phyloP scores from a whole-genome alignment of 1,140 invertebrate species.

The Venturia canescens region DNA sequence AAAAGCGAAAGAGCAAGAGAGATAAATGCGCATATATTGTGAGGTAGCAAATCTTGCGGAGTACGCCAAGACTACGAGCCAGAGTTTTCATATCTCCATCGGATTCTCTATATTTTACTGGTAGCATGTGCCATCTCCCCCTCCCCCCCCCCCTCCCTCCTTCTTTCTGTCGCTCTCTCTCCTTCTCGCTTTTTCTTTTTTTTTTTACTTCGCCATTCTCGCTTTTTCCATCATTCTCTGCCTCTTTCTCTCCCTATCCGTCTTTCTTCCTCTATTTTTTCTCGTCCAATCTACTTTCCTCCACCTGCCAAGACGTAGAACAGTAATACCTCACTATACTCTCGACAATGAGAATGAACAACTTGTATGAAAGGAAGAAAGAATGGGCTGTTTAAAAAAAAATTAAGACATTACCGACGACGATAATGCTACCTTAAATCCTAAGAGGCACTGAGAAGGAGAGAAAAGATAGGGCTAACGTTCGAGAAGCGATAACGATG shows the following conservation, averaged over 20 bases:
- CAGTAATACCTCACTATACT: background rate
- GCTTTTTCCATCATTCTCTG: no score
- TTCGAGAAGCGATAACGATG: background rate
- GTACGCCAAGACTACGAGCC: background rate
- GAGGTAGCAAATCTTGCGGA: constrained; percentile 12
- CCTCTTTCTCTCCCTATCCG: no score
- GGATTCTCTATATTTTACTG: constrained; percentile 19
- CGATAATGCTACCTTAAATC: background rate
- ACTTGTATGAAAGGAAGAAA: background rate
- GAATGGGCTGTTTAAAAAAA: background rate
- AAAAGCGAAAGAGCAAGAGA: constrained; percentile 30
- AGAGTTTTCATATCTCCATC: constrained; percentile 16
- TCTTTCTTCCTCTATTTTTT: background rate
- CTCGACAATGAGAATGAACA: background rate
- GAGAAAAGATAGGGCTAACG: background rate
- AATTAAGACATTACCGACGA: background rate
- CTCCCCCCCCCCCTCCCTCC: constrained; percentile 13
- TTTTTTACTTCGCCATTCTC: no score
- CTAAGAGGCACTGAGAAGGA: background rate
- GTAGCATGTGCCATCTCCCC: background rate
- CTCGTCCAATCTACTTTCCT: background rate
- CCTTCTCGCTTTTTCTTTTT: no score
- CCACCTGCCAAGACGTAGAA: background rate
- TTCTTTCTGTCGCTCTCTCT: constrained; percentile 22
- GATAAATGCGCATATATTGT: constrained; percentile 11